Percentiles rank a stretch among this genome's conserved stretches.
Conservation (phyloP, 2,113 vertebrate genomes). For the Entomyzon cyanotis region DNA sequence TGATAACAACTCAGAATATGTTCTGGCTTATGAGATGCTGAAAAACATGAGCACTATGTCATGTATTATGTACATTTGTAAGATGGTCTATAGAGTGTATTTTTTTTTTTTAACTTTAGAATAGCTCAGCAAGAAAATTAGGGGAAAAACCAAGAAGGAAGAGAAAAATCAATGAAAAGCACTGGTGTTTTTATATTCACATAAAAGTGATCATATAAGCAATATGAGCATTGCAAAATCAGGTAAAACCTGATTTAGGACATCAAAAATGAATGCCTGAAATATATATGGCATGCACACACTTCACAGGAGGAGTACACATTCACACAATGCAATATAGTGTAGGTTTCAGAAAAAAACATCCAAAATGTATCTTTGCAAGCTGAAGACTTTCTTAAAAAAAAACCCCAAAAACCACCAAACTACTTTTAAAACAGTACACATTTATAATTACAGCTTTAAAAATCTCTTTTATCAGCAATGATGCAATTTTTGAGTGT, state of each 20-base stretch:
- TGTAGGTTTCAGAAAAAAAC: neutral
- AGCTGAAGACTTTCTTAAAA: neutral
- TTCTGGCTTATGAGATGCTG: neutral
- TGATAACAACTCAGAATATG: neutral
- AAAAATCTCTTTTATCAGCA: neutral
- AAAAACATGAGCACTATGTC: neutral
- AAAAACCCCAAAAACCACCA: too few species aligned
- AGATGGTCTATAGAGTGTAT: neutral
- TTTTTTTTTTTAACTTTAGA: neutral
- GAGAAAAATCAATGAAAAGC: neutral
- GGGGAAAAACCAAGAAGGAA: neutral
- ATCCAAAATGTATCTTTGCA: neutral
- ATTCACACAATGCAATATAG: neutral
- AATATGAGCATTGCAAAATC: neutral
- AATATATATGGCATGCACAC: neutral
- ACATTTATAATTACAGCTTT: neutral
- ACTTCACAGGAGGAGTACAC: neutral
- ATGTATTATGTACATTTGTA: neutral
- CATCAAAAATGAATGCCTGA: neutral
- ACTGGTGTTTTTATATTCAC: neutral
- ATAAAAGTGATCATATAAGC: neutral
- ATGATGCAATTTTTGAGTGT: neutral
- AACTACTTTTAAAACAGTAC: neutral
- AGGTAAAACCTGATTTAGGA: neutral
- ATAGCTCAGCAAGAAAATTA: neutral